phyloP scores from a whole-genome alignment of 2,113 vertebrate genomes.

The Pogona vitticeps region DNA sequence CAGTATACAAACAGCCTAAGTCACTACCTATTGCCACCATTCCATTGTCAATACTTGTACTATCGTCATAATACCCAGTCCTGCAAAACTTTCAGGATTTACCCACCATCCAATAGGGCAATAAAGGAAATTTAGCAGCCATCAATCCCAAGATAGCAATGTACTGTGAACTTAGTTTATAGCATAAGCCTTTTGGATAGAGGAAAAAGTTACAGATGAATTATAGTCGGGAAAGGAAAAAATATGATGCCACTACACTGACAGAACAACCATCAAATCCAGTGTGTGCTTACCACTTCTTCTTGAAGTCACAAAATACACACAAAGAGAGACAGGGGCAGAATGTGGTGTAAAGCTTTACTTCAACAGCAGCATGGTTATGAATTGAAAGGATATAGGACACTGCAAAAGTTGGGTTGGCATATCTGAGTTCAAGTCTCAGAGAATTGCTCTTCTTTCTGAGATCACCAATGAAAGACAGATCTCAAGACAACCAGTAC shows the following conservation, averaged over 20 bases:
- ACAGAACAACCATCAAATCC: not conserved
- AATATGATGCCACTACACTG: not conserved
- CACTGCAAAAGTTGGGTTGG: not conserved
- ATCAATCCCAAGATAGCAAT: not conserved
- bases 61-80: slow-evolving; percentile 21
- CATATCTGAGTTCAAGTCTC: too few species aligned
- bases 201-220: not conserved
- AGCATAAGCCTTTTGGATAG: not conserved
- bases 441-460: too few species aligned
- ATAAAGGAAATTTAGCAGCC: not conserved
- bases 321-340: too few species aligned
- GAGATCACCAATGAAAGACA: too few species aligned
- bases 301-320: too few species aligned
- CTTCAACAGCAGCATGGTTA: not conserved
- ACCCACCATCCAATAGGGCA: not conserved
- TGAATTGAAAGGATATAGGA: not conserved
- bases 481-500: too few species aligned
- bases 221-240: not conserved
- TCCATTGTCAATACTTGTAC: not conserved
- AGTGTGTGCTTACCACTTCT: not conserved
- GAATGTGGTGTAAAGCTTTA: too few species aligned
- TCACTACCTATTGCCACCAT: not conserved
- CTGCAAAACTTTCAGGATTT: not conserved
- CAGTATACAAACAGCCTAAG: slow-evolving; percentile 28
- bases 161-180: not conserved